Conservation (phyloP, 2,888 invertebrate genomes). For the Camponotus fellah region DNA sequence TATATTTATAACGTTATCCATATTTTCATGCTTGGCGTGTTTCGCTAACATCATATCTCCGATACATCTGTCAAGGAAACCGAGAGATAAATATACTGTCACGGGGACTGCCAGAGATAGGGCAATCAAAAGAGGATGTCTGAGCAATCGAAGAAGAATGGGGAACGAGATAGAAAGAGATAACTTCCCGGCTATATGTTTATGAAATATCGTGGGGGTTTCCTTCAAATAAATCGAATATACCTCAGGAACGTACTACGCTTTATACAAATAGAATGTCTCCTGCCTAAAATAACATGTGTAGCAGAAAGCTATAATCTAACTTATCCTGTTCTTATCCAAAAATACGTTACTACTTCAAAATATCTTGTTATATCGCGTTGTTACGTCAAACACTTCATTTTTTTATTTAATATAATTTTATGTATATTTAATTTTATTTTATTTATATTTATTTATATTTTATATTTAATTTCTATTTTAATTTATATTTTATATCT, state of each 20-base stretch:
- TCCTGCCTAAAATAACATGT: not conserved
- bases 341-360: not conserved
- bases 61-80: not conserved
- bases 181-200: not conserved
- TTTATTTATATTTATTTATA: no score
- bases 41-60: not conserved
- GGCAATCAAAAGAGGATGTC: not conserved
- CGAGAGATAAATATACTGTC: not conserved
- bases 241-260: not conserved
- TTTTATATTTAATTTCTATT: no score
- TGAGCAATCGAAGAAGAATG: not conserved
- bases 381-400: not conserved
- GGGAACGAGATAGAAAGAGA: not conserved
- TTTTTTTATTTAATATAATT: not conserved
- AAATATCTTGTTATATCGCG: not conserved
- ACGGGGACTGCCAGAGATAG: not conserved
- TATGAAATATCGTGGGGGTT: constrained; percentile 4
- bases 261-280: not conserved
- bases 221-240: constrained; percentile 5
- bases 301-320: not conserved
- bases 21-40: not conserved
- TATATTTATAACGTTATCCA: not conserved
- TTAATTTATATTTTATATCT: no score
- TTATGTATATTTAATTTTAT: no score
- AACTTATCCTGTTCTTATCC: not conserved